These are phyloP conservation scores for Ctena decussata DNA, from an alignment of 2,888 invertebrate genomes.

Conservation along the genomic window DNA sequence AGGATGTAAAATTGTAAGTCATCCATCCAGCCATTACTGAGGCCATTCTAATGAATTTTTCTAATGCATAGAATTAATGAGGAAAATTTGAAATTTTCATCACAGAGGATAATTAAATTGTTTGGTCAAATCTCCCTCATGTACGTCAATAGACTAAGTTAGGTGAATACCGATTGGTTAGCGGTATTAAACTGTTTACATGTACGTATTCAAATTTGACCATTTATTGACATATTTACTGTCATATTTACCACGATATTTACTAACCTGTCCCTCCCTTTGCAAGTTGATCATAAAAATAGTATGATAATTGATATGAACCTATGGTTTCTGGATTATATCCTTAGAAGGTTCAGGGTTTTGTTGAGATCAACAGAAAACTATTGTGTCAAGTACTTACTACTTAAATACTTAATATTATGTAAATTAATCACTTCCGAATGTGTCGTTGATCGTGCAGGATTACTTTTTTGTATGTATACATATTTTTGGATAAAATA, in stretches of 20 bases:
- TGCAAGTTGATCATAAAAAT: neutral
- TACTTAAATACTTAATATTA: neutral
- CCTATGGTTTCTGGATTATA: neutral
- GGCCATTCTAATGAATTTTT: no score
- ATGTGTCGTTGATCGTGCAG: neutral
- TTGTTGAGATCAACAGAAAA: neutral
- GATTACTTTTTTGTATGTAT: no score
- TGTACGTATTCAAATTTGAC: neutral
- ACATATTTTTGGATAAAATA: no score
- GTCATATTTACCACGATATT: neutral
- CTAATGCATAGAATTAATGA: no score
- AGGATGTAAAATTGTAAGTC: no score
- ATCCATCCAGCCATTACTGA: no score
- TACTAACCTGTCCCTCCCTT: neutral
- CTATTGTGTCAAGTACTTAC: conserved; percentile 4
- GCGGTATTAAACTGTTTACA: neutral
- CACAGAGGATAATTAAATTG: no score
- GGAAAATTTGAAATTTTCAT: no score
- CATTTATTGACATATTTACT: neutral
- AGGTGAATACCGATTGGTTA: neutral
- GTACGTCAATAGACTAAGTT: neutral
- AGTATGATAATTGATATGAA: neutral
- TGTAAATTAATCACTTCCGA: conserved; percentile 6
- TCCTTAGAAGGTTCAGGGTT: neutral
- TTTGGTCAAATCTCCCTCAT: neutral